Percentiles rank a stretch among this genome's conserved stretches.
Conservation (phyloP, 2,797 vertebrate species). For the Threskiornis aethiopicus region DNA sequence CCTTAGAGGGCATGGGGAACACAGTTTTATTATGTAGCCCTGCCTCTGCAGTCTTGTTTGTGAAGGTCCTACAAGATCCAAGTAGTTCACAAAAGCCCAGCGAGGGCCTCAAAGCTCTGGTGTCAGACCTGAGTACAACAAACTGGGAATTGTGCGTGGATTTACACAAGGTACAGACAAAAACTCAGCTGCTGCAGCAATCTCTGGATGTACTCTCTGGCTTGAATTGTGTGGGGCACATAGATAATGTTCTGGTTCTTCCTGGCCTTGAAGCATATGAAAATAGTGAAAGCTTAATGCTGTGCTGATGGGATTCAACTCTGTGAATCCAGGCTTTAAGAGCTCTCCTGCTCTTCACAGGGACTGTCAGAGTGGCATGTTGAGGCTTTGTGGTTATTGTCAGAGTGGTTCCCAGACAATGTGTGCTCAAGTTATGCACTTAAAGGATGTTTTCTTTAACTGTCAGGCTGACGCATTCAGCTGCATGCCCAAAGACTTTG, state of each 20-base stretch:
- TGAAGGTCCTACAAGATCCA: background rate
- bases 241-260: background rate
- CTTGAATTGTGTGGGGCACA: background rate
- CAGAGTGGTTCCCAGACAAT: background rate
- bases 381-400: constrained; percentile 4
- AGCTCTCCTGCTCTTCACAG: constrained; percentile 1
- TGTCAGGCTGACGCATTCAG: background rate
- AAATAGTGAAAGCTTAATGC: background rate
- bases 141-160: background rate
- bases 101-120: background rate
- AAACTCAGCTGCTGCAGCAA: background rate
- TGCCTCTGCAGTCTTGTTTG: background rate
- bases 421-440: background rate
- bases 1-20: background rate
- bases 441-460: background rate
- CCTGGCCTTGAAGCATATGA: background rate
- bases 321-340: constrained; percentile 14
- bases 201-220: background rate
- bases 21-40: background rate
- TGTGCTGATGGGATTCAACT: background rate
- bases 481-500: background rate
- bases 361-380: background rate
- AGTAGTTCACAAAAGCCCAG: background rate
- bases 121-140: background rate
- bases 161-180: background rate